phyloP scores from a whole-genome alignment of 2,113 vertebrate species.

The Prinia subflava region DNA sequence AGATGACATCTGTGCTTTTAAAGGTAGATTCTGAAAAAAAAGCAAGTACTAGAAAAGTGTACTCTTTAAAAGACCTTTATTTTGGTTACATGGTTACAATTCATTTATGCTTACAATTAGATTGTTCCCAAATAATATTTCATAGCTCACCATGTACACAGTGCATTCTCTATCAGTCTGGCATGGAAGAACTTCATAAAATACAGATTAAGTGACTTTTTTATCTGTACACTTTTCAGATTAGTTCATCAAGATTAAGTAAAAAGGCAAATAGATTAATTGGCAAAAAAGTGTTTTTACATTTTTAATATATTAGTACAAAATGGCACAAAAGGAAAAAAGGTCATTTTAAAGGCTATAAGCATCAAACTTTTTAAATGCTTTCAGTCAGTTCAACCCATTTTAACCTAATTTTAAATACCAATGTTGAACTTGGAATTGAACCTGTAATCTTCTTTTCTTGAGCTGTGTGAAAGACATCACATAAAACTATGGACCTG shows the following conservation, averaged over 20 bases:
- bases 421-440: not conserved
- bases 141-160: conserved; percentile 49
- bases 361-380: not conserved
- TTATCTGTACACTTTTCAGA: conserved; percentile 46
- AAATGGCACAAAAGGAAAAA: conserved; percentile 54
- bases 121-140: conserved; percentile 56
- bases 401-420: not conserved
- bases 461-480: not conserved
- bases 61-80: conserved; percentile 70
- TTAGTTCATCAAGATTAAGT: conserved; percentile 59
- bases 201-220: conserved; percentile 52
- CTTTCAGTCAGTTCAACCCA: not conserved
- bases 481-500: not conserved
- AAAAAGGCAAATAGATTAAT: conserved; percentile 61
- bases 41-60: not conserved
- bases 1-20: not conserved
- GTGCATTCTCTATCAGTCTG: conserved; percentile 37
- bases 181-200: conserved; percentile 66
- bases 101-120: conserved; percentile 31
- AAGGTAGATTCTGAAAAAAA: not conserved
- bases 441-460: not conserved
- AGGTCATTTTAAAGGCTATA: conserved; percentile 21
- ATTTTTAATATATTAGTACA: conserved; percentile 56
- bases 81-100: conserved; percentile 56
- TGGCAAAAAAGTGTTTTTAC: conserved; percentile 50